Base-by-base conservation (phyloP, 2,888 invertebrate genomes). In the Papilio gigon region DNA sequence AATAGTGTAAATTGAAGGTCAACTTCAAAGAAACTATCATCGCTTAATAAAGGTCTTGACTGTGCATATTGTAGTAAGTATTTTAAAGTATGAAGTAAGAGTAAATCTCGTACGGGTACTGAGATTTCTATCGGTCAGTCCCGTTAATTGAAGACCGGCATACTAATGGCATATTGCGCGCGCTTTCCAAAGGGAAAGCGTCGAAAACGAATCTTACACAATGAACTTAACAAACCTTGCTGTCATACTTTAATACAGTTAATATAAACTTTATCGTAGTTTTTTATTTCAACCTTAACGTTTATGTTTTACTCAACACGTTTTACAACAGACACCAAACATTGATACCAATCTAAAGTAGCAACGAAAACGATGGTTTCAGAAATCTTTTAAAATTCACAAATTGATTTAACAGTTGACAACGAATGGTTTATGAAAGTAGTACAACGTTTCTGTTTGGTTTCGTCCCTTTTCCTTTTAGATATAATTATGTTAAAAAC, bases 151-250 rank as follows among this genome's bases (percentile, higher is more conserved):
- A 80, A 84, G 80, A 80, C 75, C 75, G 78, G 78, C 82, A 77
- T 82, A 84, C 84, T 86, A 87, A 87, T 87, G 84, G 84, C 84
- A 83, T 81, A 86, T 82, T 83, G 82, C 80, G 72, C 78, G 79
- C 84, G 84, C 88, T 89, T 89, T 90, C 89, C 86, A 82, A 87
- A 88, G 86, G 84, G 87, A 90, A 89, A 89, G 87, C 84, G 85
- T 82, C 78, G 60, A 74, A 71, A 74, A 68, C 73, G 60, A 72
- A 70, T 70, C 44, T 70, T 73, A 53, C 71, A 60, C 68, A 70
- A 70, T 68, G 25, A 47, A 67, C 20, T 66, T 9, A 50, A 50
- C 50, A 25, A 56, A 56, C 30, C 30, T 30, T 56, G 30, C 53
- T 25, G 17, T 30, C 27, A 30, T 56, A 30, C 53, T 30, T 17